Conservation (phyloP, 2,797 vertebrate species). For the Crenuchus spilurus region DNA sequence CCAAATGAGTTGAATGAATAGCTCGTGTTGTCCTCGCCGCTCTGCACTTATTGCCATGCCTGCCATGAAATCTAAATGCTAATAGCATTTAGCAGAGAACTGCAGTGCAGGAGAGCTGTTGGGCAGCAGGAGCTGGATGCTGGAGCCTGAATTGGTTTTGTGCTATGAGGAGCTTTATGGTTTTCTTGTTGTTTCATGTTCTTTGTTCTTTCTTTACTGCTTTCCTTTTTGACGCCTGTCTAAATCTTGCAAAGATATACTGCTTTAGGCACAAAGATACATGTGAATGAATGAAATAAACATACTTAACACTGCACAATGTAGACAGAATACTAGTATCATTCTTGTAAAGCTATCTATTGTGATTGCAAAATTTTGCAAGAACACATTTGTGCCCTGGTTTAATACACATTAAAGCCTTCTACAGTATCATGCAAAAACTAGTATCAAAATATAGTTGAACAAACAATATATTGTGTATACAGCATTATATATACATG, state of each 20-base stretch:
- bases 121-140: conserved; percentile 2
- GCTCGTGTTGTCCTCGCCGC: background rate
- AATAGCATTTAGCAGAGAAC: background rate
- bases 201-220: background rate
- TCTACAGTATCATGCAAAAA: too few relatives aligned
- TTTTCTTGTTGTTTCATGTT: background rate
- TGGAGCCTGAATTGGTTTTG: background rate
- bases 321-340: background rate
- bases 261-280: background rate
- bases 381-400: too few relatives aligned
- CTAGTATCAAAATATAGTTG: too few relatives aligned
- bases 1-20: conserved; percentile 19
- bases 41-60: background rate
- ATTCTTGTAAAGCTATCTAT: too few relatives aligned
- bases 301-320: background rate
- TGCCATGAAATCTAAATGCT: conserved; percentile 31
- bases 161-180: background rate
- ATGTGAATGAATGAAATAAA: background rate
- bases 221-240: background rate
- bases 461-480: too few relatives aligned
- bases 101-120: background rate
- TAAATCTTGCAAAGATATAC: background rate
- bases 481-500: too few relatives aligned
- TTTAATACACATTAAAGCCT: too few relatives aligned
- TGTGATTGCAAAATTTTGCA: too few relatives aligned